Base-by-base conservation (phyloP, 2,113 vertebrate genomes). In the Fulmarus glacialis region DNA sequence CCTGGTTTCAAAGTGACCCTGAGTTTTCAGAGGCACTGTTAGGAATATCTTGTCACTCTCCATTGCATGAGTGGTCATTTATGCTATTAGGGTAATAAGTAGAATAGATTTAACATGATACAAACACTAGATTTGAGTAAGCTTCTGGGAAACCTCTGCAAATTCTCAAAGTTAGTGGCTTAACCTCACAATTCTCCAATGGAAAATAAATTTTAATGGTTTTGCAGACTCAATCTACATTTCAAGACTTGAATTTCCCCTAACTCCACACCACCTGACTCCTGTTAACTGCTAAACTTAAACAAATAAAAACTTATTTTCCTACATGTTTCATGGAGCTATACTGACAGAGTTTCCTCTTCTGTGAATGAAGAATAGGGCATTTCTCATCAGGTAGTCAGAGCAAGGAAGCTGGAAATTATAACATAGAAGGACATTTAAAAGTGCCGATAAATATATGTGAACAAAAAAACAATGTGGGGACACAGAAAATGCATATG, bases 141-240 rank as follows among this genome's bases (percentile, higher is more conserved):
- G 97, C 97, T 98, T 98, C 95, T 97, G 97, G 96, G 98, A 98
- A 97, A 97, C 95, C 93, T 96, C 82, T 85, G 90, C 86, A 97
- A 98, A 98, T 97, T 96, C 97, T 96, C 95, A 94, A 96, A 97
- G 96, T 98, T 98, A 98, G 97, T 98, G 95, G 87, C 82, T 96
- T 98, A 98, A 97, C 96, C 94, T 98, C 91, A 73, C 48, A 97
- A 96, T 97, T 98, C 98, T 98, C 97, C 66, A 78, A 66, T 73
- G 98, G 77, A 97, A 97, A 97, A 98, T 97, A 95, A 80, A 91
- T 97, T 97, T 90, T 98, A 97, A 98, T 96, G 88, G 75, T 92
- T 97, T 97, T 97, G 85, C 71, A 94, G 78, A 78, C 83, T 97
- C 94, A 92, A 80, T 94, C 21, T 83, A 89, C 53, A 73, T 95